Base-by-base conservation (phyloP, 2,888 invertebrate species). In the Dasysyrphus albostriatus region DNA sequence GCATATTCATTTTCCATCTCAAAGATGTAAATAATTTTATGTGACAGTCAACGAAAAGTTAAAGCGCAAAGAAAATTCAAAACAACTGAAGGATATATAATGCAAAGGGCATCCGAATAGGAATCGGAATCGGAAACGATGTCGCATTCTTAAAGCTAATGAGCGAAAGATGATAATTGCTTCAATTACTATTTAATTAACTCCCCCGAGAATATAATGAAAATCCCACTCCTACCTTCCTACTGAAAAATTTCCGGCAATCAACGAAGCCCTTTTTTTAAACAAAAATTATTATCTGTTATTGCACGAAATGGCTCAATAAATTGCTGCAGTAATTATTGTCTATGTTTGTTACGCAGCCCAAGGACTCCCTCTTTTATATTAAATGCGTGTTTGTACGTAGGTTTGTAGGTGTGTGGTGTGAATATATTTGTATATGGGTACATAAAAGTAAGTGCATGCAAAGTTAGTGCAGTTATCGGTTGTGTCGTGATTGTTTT, bases 181-280 rank as follows among this genome's bases (percentile, higher is more conserved):
- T 75, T 51, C 70, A 87, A 82, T 87, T 82, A 87, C 82, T 78
- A 82, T 82, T 78, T 87, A 82, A 87, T 87, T 82, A 82, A 65
- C 63, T 78, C n/a, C 19, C 34, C n/a, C 34, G 63, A 14, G 59
- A 67, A 49, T 51, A 83, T 63, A 75, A 70, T 65, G 59, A 14
- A 49, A 59, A 56, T 16, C 49, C 67, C 59, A 24, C 19, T 2
- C 24, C 24, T 3, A 24, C 24, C 3, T n/a, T n/a, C 3, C 42
- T 67, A 12, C 49, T 32, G 44, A 58, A 39, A 65, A 63, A 70
- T 63, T 63, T 76, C 56, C 70, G 14, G 34, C 70, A 56, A 37
- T 65, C 51, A 32, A 24, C 54, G 8, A 42, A 39, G 32, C 10
- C 37, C 58, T 44, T 65, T 72, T n/a, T 65, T 32, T 65, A 58